These are phyloP conservation scores for Drepana arcuata DNA, from an alignment of 1,140 invertebrate species.

Conservation along the genomic window DNA sequence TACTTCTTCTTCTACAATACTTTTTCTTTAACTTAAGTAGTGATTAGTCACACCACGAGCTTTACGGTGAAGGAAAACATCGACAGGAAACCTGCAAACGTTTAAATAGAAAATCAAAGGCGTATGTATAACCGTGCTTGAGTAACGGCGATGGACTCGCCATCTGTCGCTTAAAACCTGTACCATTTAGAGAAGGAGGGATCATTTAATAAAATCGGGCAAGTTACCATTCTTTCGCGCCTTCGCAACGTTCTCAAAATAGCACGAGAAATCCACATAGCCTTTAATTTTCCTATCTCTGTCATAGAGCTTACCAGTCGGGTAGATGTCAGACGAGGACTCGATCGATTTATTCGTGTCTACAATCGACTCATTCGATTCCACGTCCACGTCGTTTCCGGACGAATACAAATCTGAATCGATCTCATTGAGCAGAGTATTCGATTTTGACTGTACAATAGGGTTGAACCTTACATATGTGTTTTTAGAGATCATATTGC, in stretches of 20 bases:
- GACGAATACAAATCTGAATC: constrained; percentile 47
- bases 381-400: constrained; percentile 32
- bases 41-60: too few species aligned
- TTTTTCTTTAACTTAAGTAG: too few species aligned
- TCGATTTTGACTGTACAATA: constrained; percentile 70
- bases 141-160: too few species aligned
- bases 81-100: too few species aligned
- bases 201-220: constrained; percentile 66
- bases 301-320: constrained; percentile 47
- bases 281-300: constrained; percentile 79
- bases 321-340: constrained; percentile 63
- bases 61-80: too few species aligned
- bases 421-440: constrained; percentile 49
- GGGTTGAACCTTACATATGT: constrained; percentile 75
- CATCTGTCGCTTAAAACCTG: too few species aligned
- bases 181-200: background rate
- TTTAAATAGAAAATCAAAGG: too few species aligned
- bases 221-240: constrained; percentile 74
- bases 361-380: constrained; percentile 38
- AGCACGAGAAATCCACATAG: constrained; percentile 90
- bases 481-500: constrained; percentile 31
- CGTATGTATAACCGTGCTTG: too few species aligned
- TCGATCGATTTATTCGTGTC: constrained; percentile 53
- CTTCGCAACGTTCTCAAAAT: constrained; percentile 82
- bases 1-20: too few species aligned